These are phyloP conservation scores for Heliornis fulica DNA, from an alignment of 2,113 vertebrate genomes.

Conservation along the genomic window DNA sequence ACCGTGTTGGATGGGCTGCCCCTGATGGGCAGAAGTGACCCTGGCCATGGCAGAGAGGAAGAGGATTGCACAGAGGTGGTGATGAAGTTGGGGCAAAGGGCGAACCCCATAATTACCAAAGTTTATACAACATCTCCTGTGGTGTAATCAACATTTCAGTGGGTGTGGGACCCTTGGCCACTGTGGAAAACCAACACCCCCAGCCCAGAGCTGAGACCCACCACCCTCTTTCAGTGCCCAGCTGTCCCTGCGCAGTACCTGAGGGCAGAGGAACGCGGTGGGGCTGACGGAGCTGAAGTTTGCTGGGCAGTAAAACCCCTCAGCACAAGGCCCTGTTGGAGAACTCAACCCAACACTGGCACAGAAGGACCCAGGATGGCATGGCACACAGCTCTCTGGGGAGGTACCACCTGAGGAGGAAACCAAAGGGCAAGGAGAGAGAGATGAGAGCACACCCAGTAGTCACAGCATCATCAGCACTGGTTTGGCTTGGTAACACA, in stretches of 20 bases:
- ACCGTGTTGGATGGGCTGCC: slow-evolving; percentile 74
- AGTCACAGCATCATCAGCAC: background rate
- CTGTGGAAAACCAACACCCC: background rate
- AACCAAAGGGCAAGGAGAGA: background rate
- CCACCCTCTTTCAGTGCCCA: background rate
- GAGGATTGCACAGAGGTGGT: background rate
- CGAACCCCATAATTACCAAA: background rate
- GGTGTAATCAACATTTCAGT: fast-evolving
- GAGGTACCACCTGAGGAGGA: slow-evolving; percentile 78
- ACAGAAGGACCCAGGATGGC: slow-evolving; percentile 84
- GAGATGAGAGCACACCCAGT: background rate
- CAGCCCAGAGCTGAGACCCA: background rate
- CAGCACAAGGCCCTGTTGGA: slow-evolving; percentile 76
- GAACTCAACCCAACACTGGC: slow-evolving; percentile 71
- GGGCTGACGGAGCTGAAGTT: slow-evolving; percentile 79
- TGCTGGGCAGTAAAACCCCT: slow-evolving; percentile 82
- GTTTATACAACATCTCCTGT: background rate
- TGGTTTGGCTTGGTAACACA: fast-evolving
- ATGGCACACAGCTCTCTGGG: slow-evolving; percentile 79
- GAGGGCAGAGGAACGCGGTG: slow-evolving; percentile 80
- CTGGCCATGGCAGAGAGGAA: slow-evolving; percentile 54
- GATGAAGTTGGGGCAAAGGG: background rate
- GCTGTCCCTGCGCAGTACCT: slow-evolving; percentile 67
- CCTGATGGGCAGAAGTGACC: slow-evolving; percentile 86
- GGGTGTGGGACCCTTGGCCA: background rate